These are phyloP conservation scores for Aradophagus sp. DNA, from an alignment of 1,140 invertebrate species.

Conservation along the genomic window DNA sequence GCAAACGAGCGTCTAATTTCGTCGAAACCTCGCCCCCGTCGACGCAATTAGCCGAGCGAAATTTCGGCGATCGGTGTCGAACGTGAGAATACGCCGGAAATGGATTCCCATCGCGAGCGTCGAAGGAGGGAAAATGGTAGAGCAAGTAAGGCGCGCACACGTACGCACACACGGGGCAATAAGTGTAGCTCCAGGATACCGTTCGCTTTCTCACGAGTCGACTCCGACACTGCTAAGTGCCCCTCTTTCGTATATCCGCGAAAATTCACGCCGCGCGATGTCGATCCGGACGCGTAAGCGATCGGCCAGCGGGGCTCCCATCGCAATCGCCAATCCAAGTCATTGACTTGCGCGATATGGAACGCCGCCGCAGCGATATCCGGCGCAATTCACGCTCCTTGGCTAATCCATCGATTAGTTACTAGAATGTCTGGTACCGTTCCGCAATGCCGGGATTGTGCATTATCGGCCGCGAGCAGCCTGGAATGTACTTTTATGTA, in stretches of 20 bases:
- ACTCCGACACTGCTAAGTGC: slow-evolving; percentile 9
- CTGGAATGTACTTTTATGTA: slow-evolving; percentile 33
- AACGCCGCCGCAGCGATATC: slow-evolving; percentile 11
- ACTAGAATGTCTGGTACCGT: slow-evolving; percentile 21
- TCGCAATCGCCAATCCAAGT: slow-evolving; percentile 14
- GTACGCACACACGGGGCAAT: slow-evolving; percentile 27
- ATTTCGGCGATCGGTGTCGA: slow-evolving; percentile 40
- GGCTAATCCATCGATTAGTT: slow-evolving; percentile 25
- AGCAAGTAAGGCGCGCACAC: slow-evolving; percentile 35
- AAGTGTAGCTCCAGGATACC: slow-evolving; percentile 46
- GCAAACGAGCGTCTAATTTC: too few species aligned
- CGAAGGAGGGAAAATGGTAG: slow-evolving; percentile 41
- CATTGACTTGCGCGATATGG: slow-evolving; percentile 28
- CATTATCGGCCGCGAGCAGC: slow-evolving; percentile 21
- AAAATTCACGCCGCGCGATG: slow-evolving; percentile 27
- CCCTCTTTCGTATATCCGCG: slow-evolving; percentile 32
- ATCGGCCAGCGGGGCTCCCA: slow-evolving; percentile 13
- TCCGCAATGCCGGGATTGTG: slow-evolving; percentile 14
- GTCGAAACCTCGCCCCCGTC: too few species aligned
- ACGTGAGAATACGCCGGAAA: slow-evolving; percentile 62
- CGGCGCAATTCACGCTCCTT: slow-evolving; percentile 12
- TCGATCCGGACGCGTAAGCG: slow-evolving; percentile 7
- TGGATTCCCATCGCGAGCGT: slow-evolving; percentile 54
- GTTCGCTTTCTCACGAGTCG: slow-evolving; percentile 54
- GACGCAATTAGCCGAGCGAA: slow-evolving; percentile 11